phyloP scores from a whole-genome alignment of 1,140 invertebrate genomes.

The Aphaenogaster floridana region DNA sequence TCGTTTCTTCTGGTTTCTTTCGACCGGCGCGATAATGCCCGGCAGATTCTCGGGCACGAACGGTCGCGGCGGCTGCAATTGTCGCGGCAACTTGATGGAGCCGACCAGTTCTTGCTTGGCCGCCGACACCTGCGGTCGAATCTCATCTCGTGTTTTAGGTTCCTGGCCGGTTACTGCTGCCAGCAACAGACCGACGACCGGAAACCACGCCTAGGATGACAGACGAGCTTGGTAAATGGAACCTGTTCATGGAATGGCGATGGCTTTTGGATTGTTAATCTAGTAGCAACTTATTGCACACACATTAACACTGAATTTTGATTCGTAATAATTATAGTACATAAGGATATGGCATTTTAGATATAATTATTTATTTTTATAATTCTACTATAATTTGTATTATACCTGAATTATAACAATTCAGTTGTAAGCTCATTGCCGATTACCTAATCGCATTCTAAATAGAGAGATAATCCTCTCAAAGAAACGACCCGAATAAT shows the following conservation, averaged over 20 bases:
- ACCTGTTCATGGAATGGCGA: neutral
- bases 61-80: constrained; percentile 61
- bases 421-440: neutral
- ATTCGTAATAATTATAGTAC: constrained; percentile 2
- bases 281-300: neutral
- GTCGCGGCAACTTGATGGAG: constrained; percentile 58
- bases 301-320: neutral
- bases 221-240: constrained; percentile 32
- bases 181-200: constrained; percentile 75
- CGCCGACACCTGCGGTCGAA: constrained; percentile 60
- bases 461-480: neutral
- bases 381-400: neutral
- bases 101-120: constrained; percentile 25
- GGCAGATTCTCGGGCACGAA: constrained; percentile 27
- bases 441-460: neutral
- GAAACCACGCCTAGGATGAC: constrained; percentile 77
- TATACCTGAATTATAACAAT: neutral
- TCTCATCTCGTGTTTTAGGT: constrained; percentile 70
- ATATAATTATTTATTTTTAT: constrained; percentile 2
- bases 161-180: constrained; percentile 77
- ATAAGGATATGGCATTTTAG: neutral
- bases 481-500: constrained; percentile 40
- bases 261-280: constrained; percentile 14
- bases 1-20: constrained; percentile 77
- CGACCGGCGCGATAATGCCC: constrained; percentile 41